A percentile compares a stretch with the other conserved stretches of the same genome.
These are phyloP conservation scores for Phaenicophaeus curvirostris DNA, from an alignment of 2,797 vertebrate species.

Conservation along the genomic window DNA sequence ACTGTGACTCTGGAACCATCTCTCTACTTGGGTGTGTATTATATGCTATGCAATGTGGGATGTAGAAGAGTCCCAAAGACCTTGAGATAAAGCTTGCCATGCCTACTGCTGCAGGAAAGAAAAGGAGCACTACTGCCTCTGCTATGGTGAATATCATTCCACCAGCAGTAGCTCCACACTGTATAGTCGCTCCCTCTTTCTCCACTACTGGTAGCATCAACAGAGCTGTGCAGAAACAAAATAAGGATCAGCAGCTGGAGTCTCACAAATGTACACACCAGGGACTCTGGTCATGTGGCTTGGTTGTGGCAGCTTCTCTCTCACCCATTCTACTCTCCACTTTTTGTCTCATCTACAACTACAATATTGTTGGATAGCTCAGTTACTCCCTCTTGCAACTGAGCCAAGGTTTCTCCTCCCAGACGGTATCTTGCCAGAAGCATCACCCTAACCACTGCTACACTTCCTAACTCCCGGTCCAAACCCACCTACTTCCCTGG, in stretches of 20 bases:
- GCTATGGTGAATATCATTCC: not conserved
- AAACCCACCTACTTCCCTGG: not conserved
- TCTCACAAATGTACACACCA: not conserved
- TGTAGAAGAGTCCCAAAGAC: not conserved
- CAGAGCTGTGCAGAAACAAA: not conserved
- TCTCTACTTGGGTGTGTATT: not conserved
- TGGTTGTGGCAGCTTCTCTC: not conserved
- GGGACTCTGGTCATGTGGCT: not conserved
- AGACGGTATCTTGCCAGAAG: not conserved
- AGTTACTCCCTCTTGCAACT: not conserved
- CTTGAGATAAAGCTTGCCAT: not conserved
- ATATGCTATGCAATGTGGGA: not conserved
- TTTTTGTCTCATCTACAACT: not conserved
- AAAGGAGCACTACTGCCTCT: not conserved
- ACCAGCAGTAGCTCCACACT: not conserved
- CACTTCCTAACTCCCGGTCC: not conserved
- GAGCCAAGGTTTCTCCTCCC: not conserved
- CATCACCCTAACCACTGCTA: not conserved
- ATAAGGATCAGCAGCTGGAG: not conserved
- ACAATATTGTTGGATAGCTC: not conserved
- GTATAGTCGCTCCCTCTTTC: not conserved
- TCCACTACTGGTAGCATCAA: not conserved
- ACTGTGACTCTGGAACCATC: not conserved
- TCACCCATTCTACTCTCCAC: not conserved
- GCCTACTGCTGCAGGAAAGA: not conserved